phyloP scores from a whole-genome alignment of 2,113 vertebrate genomes.

The Psittacara wagleri region DNA sequence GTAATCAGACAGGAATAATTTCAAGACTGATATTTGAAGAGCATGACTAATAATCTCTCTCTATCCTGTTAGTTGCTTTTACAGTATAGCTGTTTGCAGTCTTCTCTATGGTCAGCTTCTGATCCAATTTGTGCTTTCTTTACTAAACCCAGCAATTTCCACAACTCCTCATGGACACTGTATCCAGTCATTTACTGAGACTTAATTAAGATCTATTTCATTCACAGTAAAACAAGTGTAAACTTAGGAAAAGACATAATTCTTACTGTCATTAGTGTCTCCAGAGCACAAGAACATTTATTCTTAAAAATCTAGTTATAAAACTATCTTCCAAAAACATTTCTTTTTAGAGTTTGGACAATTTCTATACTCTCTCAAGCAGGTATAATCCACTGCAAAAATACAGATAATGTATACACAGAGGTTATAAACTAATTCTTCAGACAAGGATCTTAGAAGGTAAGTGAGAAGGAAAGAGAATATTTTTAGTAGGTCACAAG shows the following conservation, averaged over 20 bases:
- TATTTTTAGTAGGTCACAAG: conserved; percentile 43
- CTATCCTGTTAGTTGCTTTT: not conserved
- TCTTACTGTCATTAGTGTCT: not conserved
- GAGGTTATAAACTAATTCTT: not conserved
- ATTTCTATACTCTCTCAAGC: not conserved
- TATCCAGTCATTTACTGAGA: not conserved
- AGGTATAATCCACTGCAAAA: not conserved
- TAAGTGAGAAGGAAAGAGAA: not conserved
- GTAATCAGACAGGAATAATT: conserved; percentile 10
- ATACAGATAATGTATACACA: not conserved
- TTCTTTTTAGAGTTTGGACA: not conserved
- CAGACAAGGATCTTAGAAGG: not conserved
- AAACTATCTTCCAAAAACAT: not conserved
- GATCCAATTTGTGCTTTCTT: not conserved
- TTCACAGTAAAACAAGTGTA: not conserved
- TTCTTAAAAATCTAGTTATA: not conserved
- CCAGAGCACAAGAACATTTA: not conserved
- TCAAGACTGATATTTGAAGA: not conserved
- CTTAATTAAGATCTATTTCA: not conserved
- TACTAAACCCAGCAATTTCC: not conserved
- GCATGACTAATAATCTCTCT: not conserved
- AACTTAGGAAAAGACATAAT: not conserved
- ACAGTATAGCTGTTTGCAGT: not conserved
- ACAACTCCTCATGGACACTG: not conserved
- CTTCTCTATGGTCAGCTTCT: not conserved